Evolutionary conservation across 1,140 invertebrate genomes (phyloP).

Genomic region (Aphidius gifuensis): DNA sequence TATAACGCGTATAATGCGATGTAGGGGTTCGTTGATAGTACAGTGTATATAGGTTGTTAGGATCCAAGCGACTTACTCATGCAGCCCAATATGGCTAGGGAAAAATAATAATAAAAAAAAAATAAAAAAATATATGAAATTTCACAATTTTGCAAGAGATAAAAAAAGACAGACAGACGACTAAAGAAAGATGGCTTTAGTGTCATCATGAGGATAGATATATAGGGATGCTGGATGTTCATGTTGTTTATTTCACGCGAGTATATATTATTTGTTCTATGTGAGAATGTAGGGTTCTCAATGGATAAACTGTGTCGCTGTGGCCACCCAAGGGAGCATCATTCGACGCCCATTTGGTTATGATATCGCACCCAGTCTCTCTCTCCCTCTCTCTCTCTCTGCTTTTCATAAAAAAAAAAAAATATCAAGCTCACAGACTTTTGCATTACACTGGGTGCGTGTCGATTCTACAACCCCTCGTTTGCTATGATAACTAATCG

Average conservation of each 20-base stretch:
- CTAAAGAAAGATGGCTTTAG: conserved; percentile 33
- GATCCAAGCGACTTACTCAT: too few relatives aligned
- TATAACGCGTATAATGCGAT: conserved; percentile 42
- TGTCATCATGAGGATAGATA: conserved; percentile 22
- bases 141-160: not conserved
- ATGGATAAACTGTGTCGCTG: conserved; percentile 56
- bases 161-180: conserved; percentile 11
- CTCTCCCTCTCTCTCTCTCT: conserved; percentile 14
- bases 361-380: conserved; percentile 37
- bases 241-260: too few relatives aligned
- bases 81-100: too few relatives aligned
- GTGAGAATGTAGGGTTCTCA: conserved; percentile 34
- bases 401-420: conserved; percentile 1
- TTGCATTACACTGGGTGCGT: too few relatives aligned
- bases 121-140: not conserved
- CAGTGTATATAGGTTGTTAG: too few relatives aligned
- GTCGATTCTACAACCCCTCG: too few relatives aligned
- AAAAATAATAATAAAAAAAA: not conserved
- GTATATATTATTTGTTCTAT: too few relatives aligned
- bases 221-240: conserved; percentile 19
- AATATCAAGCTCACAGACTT: too few relatives aligned
- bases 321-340: conserved; percentile 49
- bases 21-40: conserved; percentile 7
- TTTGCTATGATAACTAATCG: too few relatives aligned
- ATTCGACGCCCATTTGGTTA: conserved; percentile 55